Percentiles rank a stretch among this genome's conserved stretches.
Conservation (phyloP, 2,888 invertebrate species). For the Cephus sareptanus region DNA sequence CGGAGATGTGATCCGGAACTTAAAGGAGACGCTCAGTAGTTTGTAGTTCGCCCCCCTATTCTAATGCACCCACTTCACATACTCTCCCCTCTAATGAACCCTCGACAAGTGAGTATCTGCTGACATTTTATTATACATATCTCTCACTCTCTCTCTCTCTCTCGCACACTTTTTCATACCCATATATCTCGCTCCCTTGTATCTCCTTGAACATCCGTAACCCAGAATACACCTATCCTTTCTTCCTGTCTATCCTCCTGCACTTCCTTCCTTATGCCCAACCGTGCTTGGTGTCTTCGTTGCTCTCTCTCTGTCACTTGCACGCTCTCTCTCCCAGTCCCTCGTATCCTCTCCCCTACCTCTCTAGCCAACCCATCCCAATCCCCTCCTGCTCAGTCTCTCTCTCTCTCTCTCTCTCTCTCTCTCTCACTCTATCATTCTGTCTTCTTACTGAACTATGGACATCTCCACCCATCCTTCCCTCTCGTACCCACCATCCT, state of each 20-base stretch:
- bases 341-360: conserved; percentile 9
- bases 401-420: background rate
- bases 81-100: conserved; percentile 42
- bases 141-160: conserved; percentile 7
- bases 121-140: conserved; percentile 13
- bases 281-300: background rate
- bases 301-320: conserved; percentile 7
- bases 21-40: conserved; percentile 57
- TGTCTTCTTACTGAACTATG: no score
- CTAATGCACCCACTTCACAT: conserved; percentile 21
- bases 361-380: conserved; percentile 5
- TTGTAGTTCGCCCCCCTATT: conserved; percentile 57
- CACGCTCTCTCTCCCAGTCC: conserved; percentile 1
- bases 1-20: conserved; percentile 63
- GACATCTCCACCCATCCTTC: conserved; percentile 1
- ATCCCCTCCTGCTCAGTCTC: conserved; percentile 2
- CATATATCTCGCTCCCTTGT: no score
- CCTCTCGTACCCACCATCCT: background rate
- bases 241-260: no score
- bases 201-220: no score
- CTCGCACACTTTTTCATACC: background rate
- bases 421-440: background rate
- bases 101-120: conserved; percentile 47
- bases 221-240: no score
- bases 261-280: no score